A percentile compares a stretch with the other conserved stretches of the same genome.
Evolutionary conservation across 2,113 vertebrate species (phyloP).

Genomic region (Lophotis ruficrista): DNA sequence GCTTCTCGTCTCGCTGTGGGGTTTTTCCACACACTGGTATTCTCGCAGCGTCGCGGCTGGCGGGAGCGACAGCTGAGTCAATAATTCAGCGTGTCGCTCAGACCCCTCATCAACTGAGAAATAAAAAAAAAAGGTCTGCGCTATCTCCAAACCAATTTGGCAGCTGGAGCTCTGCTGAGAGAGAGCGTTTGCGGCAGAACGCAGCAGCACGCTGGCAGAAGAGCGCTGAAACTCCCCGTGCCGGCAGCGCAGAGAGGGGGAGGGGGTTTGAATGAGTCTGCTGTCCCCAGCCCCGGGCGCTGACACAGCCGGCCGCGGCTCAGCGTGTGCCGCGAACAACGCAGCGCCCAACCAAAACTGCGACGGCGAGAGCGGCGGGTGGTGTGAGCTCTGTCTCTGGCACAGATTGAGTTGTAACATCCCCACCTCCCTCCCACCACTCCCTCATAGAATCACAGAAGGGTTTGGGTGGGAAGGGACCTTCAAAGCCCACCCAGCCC

Average conservation of each 20-base stretch:
- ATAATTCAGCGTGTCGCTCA: background rate
- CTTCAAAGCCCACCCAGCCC: too few relatives aligned
- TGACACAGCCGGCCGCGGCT: conserved; percentile 66
- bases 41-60: background rate
- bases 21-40: background rate
- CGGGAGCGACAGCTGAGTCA: conserved; percentile 9
- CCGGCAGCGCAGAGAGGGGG: conserved; percentile 22
- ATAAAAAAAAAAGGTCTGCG: background rate
- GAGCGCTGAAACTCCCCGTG: conserved; percentile 3
- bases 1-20: background rate
- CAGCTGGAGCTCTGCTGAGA: conserved; percentile 16
- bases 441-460: too few relatives aligned
- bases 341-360: conserved; percentile 32
- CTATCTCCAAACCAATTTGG: conserved; percentile 7
- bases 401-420: background rate
- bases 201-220: background rate
- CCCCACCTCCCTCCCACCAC: background rate
- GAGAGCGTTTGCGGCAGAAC: background rate
- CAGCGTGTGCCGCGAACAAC: conserved; percentile 26
- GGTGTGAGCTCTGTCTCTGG: background rate
- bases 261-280: conserved; percentile 28
- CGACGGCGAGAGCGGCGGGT: conserved; percentile 11
- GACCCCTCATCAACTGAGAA: background rate
- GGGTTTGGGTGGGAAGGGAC: too few relatives aligned
- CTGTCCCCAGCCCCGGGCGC: conserved; percentile 1